These are phyloP conservation scores for Isoperla grammatica DNA, from an alignment of 2,888 invertebrate genomes.

Conservation along the genomic window DNA sequence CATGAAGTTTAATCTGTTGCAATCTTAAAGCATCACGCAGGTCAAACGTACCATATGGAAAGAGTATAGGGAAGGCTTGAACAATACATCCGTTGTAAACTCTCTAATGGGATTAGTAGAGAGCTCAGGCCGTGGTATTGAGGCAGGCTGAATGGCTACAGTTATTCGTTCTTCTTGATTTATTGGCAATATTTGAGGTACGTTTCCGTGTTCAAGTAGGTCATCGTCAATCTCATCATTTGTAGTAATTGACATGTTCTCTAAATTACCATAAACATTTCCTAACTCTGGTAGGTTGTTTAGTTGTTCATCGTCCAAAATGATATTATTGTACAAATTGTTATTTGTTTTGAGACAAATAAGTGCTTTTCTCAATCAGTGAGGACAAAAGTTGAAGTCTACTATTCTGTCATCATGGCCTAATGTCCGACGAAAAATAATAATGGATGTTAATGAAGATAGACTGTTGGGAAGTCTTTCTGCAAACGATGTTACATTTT, in stretches of 20 bases:
- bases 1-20: not conserved
- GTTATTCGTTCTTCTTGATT: not conserved
- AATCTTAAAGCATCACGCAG: not conserved
- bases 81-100: slow-evolving; percentile 20
- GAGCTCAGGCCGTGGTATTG: not conserved
- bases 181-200: too few species aligned
- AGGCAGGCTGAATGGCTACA: not conserved
- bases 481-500: slow-evolving; percentile 11
- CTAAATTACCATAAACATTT: too few species aligned
- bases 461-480: not conserved
- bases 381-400: slow-evolving; percentile 4
- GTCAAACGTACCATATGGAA: not conserved
- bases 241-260: not conserved
- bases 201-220: not conserved
- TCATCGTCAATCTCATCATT: not conserved
- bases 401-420: not conserved
- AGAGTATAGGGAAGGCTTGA: slow-evolving; percentile 5
- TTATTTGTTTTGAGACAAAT: slow-evolving; percentile 9
- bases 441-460: not conserved
- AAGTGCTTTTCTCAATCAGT: not conserved
- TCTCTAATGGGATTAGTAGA: slow-evolving; percentile 8
- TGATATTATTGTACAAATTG: not conserved
- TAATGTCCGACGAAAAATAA: slow-evolving; percentile 1
- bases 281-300: not conserved
- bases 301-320: not conserved